A percentile compares a stretch with the other conserved stretches of the same genome.
Conservation (phyloP, 2,888 invertebrate species). For the Monoplex corrugatus region DNA sequence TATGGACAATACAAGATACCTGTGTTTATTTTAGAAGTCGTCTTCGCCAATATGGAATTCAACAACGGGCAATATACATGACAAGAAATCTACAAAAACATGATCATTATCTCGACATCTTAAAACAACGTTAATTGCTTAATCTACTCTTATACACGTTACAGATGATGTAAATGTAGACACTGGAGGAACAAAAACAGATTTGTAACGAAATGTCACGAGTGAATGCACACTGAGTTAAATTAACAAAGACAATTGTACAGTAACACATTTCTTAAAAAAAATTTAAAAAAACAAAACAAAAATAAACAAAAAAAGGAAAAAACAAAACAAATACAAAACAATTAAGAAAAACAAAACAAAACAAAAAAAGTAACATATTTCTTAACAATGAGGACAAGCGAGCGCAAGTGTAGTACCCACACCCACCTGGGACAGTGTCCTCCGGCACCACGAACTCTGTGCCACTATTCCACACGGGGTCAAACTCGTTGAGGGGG, state of each 20-base stretch:
- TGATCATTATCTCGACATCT: too few species aligned
- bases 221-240: too few species aligned
- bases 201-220: too few species aligned
- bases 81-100: too few species aligned
- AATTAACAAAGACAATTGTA: not conserved
- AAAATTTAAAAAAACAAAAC: not conserved
- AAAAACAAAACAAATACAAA: not conserved
- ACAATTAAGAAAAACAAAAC: not conserved
- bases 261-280: not conserved
- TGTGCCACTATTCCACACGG: conserved; percentile 46
- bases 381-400: not conserved
- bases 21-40: too few species aligned
- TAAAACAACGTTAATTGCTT: too few species aligned
- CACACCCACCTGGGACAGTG: conserved; percentile 11
- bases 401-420: not conserved
- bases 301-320: not conserved
- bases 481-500: conserved; percentile 64
- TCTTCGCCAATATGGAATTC: too few species aligned
- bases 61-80: too few species aligned
- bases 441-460: conserved; percentile 26
- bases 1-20: too few species aligned
- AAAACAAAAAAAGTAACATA: not conserved
- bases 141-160: too few species aligned
- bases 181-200: too few species aligned
- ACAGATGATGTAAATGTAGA: too few species aligned